Conservation (phyloP, 2,888 invertebrate genomes). For the Rhodophaea formosa region DNA sequence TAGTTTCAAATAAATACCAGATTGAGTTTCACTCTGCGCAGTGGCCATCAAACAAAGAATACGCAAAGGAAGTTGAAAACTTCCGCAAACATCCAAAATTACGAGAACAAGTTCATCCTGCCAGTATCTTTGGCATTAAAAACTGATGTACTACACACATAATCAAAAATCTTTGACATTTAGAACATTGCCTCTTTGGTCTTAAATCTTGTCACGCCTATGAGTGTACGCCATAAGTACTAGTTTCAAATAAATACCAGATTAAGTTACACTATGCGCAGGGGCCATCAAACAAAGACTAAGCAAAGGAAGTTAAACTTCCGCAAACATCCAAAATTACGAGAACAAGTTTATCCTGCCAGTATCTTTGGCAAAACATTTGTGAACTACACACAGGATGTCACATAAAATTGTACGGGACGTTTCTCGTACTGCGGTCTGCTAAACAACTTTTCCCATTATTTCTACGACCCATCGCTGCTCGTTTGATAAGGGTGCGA, state of each 20-base stretch:
- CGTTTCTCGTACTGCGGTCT: constrained; percentile 24
- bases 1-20: not conserved
- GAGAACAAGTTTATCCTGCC: not conserved
- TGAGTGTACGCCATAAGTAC: too few relatives aligned
- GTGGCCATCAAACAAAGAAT: too few relatives aligned
- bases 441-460: constrained; percentile 35
- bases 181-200: too few relatives aligned
- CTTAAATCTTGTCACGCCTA: too few relatives aligned
- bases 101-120: too few relatives aligned
- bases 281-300: not conserved
- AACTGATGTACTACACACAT: too few relatives aligned
- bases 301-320: not conserved
- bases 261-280: not conserved
- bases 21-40: not conserved
- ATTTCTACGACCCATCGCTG: constrained; percentile 52
- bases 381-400: constrained; percentile 24
- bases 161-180: too few relatives aligned
- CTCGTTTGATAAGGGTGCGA: constrained; percentile 67
- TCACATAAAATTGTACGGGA: constrained; percentile 23
- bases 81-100: too few relatives aligned
- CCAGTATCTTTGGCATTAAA: too few relatives aligned
- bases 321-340: not conserved
- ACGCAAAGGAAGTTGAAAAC: too few relatives aligned
- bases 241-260: not conserved
- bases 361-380: constrained; percentile 9